Base-by-base conservation (phyloP, 1,140 invertebrate genomes). In the Drosophila orosa region DNA sequence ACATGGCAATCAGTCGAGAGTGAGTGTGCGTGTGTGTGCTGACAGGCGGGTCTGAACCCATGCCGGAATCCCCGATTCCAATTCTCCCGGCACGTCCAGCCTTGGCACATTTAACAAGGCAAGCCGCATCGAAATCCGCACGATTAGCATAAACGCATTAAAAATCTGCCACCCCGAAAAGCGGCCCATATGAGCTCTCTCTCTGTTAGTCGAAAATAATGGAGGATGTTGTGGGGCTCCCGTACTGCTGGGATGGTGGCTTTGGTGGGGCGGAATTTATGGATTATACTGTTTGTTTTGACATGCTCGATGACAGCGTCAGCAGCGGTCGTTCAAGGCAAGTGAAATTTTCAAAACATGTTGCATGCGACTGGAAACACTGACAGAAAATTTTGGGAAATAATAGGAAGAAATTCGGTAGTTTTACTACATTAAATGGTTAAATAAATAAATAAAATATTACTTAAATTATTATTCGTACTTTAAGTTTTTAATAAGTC, bases 141-240 rank as follows among this genome's bases (percentile, higher is more conserved):
- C 73, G 84, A 91, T 91, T 91, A 91, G 79, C 90, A 91, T 91
- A 91, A 91, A 91, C 89, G 90, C 90, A 91, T 91, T 91, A 91
- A 91, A 91, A 91, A 87, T 87, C 80, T 89, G 81, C 77, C 80
- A 74, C 72, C 58, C 65, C 67, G 27, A 25, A 17, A 29, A 29
- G 44, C 17, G 27, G n/a, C 33, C 17, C 65, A 73, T 52, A 69
- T 71, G 67, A 39, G 50, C 13, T 45, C 8, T 9, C 22, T 25
- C 31, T 27, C 44, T 12, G 33, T 56, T 33, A 17, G 15, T 25
- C 15, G 8, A 65, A 65, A 67, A 31, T 39, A 31, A 35, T 54
- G 44, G 44, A 9, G 63, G 44, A 4, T 44, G n/a, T n/a, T n/a
- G n/a, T n/a, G 1, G 10, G 25, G 12, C 6, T 15, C 10, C 15